Evolutionary conservation across 2,113 vertebrate genomes (phyloP), one percentile per base, ranked within the genome.

Genomic region (Archocentrus centrarchus): DNA sequence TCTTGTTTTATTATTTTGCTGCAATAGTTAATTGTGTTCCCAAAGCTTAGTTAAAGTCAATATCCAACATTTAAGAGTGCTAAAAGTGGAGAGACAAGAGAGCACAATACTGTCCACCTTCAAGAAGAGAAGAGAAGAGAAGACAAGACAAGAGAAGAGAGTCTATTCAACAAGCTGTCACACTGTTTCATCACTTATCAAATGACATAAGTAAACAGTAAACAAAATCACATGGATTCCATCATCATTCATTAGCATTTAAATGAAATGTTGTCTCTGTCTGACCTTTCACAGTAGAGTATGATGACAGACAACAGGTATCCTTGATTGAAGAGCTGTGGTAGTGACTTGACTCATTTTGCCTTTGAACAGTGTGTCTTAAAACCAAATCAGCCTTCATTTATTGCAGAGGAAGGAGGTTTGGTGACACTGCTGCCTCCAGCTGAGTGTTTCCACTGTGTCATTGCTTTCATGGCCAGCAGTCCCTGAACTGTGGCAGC

Each of bases 401-500:
- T 61, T 24, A 70, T 79, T 22, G 77, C 22, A 3, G 2, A 70
- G 35, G 77, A 18, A 53, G 64, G 60, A 80, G 55, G 6, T 20
- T 77, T 47, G 10, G 53, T 80, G 83, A 80, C 79, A 11, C 15
- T 24, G 55, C 68, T 41, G 60, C 58, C 50, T 77, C 83, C 83
- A 85, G 83, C 47, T 73, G 47, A 55, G 68, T 55, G 68, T 55
- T 73, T 73, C 47, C 41, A n/a, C 47, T 73, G 68, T 73, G 27
- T 55, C 18, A 18, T 76, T 60, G 61, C 57, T 7, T 86, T 53
- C 63, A 79, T 18, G 37, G 76, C 18, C 76, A 60, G 60, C 47
- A 73, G 47, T 14, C 6, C 18, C 68, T 73, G 68, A 32, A n/a
- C 14, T 85, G 82, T 90, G 85, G 80, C 82, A 82, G 77, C 1